Conservation (phyloP, 2,113 vertebrate genomes). For the Ptilonorhynchus violaceus region DNA sequence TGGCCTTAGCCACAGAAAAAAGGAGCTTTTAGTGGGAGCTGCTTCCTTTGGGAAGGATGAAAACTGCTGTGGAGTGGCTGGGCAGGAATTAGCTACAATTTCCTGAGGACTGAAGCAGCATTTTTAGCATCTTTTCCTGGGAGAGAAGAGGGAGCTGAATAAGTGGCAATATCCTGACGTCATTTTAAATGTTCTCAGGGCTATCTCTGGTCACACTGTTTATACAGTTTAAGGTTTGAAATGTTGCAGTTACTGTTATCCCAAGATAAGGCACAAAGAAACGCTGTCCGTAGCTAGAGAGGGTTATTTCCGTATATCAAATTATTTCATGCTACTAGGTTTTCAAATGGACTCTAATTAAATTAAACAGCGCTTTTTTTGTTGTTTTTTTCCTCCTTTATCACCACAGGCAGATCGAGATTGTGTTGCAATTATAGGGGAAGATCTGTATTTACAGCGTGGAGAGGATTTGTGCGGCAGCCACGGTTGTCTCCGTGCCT, state of each 20-base stretch:
- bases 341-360: conserved; percentile 66
- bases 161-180: not conserved
- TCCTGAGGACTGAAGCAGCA: not conserved
- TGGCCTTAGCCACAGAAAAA: not conserved
- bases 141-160: not conserved
- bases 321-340: conserved; percentile 42
- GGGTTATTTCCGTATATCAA: conserved; percentile 34
- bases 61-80: not conserved
- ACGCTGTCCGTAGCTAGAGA: not conserved
- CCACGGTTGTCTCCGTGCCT: not conserved
- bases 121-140: not conserved
- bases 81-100: not conserved
- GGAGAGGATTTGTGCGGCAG: conserved; percentile 8
- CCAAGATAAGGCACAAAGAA: conserved; percentile 49
- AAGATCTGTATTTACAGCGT: conserved; percentile 54
- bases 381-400: not conserved
- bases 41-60: not conserved
- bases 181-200: not conserved
- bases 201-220: conserved; percentile 33
- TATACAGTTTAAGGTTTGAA: not conserved
- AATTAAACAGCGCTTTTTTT: conserved; percentile 51
- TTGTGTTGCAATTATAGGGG: conserved; percentile 23
- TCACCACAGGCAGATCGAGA: conserved; percentile 54
- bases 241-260: not conserved
- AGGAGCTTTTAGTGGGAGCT: not conserved